Evolutionary conservation across 2,113 vertebrate species (phyloP).

Genomic region (Semicossyphus pulcher): DNA sequence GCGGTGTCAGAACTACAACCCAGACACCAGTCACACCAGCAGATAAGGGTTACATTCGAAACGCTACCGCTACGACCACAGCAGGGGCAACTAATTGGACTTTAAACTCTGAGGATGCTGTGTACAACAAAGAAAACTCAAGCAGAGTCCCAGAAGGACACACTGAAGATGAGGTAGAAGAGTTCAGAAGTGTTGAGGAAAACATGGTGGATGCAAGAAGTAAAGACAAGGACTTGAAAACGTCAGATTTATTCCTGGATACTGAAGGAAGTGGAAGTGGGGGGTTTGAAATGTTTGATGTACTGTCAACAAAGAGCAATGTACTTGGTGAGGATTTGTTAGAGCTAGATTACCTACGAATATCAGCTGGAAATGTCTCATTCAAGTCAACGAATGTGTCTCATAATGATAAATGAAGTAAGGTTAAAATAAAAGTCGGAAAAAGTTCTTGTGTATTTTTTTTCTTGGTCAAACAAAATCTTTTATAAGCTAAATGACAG

Average conservation of each 20-base stretch:
- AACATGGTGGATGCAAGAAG: neutral
- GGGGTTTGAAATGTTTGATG: neutral
- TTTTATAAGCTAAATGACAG: too few relatives aligned
- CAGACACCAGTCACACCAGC: neutral
- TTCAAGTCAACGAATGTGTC: constrained; percentile 51
- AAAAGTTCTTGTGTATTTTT: neutral
- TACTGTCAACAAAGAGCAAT: neutral
- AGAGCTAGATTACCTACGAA: constrained; percentile 53
- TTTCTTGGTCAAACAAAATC: neutral
- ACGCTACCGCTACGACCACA: neutral
- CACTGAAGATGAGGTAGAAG: neutral
- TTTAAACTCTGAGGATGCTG: neutral
- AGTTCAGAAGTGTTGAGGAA: neutral
- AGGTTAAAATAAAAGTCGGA: constrained; percentile 46
- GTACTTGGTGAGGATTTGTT: constrained; percentile 12
- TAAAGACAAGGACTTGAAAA: neutral
- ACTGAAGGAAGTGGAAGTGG: constrained; percentile 48
- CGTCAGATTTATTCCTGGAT: neutral
- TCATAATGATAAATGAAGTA: neutral
- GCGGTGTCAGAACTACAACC: neutral
- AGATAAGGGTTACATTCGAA: neutral
- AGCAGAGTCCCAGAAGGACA: neutral
- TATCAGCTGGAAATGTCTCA: constrained; percentile 47
- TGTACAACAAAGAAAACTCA: neutral
- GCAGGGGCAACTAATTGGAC: accelerated